A percentile compares a stretch with the other conserved stretches of the same genome.
These are phyloP conservation scores for Motacilla tschutschensis DNA, from an alignment of 2,113 vertebrate genomes.

Conservation along the genomic window DNA sequence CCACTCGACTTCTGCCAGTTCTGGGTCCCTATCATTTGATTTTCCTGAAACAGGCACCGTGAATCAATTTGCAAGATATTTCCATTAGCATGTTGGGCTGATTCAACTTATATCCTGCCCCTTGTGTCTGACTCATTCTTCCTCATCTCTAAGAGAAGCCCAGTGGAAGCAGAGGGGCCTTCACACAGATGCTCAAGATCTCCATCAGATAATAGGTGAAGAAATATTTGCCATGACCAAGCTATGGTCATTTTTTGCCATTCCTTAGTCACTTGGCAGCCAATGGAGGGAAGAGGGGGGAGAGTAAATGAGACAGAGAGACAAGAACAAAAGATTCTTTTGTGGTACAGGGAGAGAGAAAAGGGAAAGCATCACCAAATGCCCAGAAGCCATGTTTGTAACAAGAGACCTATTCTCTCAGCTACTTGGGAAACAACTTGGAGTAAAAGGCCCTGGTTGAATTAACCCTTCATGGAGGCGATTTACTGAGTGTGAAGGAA, in stretches of 20 bases:
- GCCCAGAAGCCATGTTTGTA: conserved; percentile 85
- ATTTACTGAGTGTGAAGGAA: background rate
- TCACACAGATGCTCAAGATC: conserved; percentile 29
- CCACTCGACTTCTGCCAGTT: background rate
- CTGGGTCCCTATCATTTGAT: conserved; percentile 13
- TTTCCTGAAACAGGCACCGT: conserved; percentile 11
- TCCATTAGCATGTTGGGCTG: background rate
- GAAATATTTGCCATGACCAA: conserved; percentile 63
- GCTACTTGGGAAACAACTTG: conserved; percentile 76
- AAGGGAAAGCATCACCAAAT: conserved; percentile 78
- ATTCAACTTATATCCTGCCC: conserved; percentile 15
- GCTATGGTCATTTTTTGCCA: conserved; percentile 69
- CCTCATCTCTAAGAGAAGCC: background rate
- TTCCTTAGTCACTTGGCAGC: conserved; percentile 74
- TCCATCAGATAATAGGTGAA: conserved; percentile 42
- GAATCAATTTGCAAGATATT: conserved; percentile 22
- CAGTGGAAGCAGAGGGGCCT: conserved; percentile 28
- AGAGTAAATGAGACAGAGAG: conserved; percentile 62
- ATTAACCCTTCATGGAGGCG: conserved; percentile 59
- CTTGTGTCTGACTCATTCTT: background rate
- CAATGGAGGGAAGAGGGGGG: conserved; percentile 67
- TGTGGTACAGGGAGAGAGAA: conserved; percentile 68
- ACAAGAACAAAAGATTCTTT: conserved; percentile 80
- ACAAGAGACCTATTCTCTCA: conserved; percentile 83
- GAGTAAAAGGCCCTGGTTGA: conserved; percentile 50